Evolutionary conservation across 2,113 vertebrate genomes (phyloP), one percentile per base, ranked within the genome.

Genomic region (Mohoua ochrocephala): DNA sequence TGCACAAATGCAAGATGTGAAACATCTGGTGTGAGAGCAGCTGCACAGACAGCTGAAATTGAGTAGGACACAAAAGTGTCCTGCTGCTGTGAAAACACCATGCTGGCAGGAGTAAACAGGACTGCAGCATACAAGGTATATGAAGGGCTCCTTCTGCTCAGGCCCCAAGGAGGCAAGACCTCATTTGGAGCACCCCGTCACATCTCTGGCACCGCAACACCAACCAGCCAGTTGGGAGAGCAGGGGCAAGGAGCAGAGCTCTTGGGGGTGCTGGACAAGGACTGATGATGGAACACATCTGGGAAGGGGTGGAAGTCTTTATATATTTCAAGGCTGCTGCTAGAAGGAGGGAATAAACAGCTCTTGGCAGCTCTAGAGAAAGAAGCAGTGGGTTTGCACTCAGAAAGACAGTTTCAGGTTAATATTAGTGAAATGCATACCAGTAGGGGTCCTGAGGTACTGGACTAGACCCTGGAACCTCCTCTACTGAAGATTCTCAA

Each of bases 31-130:
- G 33, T 35, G 35, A 77, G 17, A 92, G 42, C 67, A 94, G 83
- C 85, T 86, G 68, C 63, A 69, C 42, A 92, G 45, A 83, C 0
- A 0, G 49, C 67, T 71, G 68, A 87, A 68, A 79, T 3, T 57
- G 70, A 64, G 33, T 19, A 23, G 59, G 50, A 97, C 57, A 79
- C 41, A 83, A 50, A 92, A 95, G 73, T 14, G 44, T 92, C 92
- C 91, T 67, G 94, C 95, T 94, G 92, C 54, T 95, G 88, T 96
- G 95, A 94, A 95, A 97, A 77, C 63, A 79, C 42, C 56, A 39
- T 17, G 17, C 44, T 93, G 87, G 74, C 57, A 73, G 24, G 21
- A 80, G 49, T 35, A 54, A 92, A 77, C 71, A 57, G 53, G 45
- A 31, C 27, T 10, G 6, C 13, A 87, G 79, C 42, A 30, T 9